Base-by-base conservation (phyloP, 2,113 vertebrate species). In the Rattus rattus region DNA sequence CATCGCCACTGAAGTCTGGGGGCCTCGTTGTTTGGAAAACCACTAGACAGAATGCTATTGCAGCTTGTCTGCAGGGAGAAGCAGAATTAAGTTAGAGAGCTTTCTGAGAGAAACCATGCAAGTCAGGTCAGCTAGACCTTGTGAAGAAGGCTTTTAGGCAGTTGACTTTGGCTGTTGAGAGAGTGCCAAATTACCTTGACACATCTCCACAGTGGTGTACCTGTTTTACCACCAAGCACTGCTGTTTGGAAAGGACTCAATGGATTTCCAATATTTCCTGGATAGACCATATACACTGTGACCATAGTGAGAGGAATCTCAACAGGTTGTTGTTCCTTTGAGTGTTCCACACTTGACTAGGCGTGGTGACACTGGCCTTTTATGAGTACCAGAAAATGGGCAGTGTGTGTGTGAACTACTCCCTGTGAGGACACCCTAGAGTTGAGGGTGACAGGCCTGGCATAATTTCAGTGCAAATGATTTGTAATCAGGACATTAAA, bases 171-270 rank as follows among this genome's bases (percentile, higher is more conserved):
- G 17, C n/a, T 0, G 0, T 83, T 88, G 79, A 65, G n/a, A 30
- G 0, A 72, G 19, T 4, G 70, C 81, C 63, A 81, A 89, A 77
- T 94, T 90, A 81, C 63, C 33, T 63, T 91, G 59, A 54, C 16
- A 70, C 56, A 30, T 24, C 65, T 43, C 43, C 47, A 65, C n/a
- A 89, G 59, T 65, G 72, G 84, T 26, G 56, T 77, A 75, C 30
- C 72, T 81, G 92, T 47, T 92, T 95, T 11, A 85, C 56, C 54
- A 67, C 20, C 67, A 54, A 80, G 56, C 30, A n/a, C 24, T 85
- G 61, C 63, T 94, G 39, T 33, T 86, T 33, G 52, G 70, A 87
- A 97, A 94, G 79, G 88, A 86, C 63, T 81, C 36, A 75, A 70
- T 36, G 61, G 36, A 69, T 33, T 69, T 69, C 36, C 90, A 81